Conservation (phyloP, 2,888 invertebrate species). For the Drosophila lacicola region DNA sequence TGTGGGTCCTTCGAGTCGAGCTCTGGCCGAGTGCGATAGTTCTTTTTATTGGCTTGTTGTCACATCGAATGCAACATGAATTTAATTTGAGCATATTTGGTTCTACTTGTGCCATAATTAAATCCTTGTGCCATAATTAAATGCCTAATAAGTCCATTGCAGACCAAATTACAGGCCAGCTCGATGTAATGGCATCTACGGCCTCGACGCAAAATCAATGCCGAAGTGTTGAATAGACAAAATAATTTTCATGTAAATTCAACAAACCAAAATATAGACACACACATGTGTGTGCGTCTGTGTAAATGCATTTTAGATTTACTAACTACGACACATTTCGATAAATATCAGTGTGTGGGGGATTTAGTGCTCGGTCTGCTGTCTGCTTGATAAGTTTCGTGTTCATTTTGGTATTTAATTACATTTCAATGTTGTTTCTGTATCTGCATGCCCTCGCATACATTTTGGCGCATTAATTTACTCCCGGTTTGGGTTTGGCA, state of each 20-base stretch:
- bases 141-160: slow-evolving; percentile 59
- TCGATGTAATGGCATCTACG: slow-evolving; percentile 32
- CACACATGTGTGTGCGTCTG: neutral
- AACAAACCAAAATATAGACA: slow-evolving; percentile 14
- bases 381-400: slow-evolving; percentile 50
- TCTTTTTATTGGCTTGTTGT: neutral
- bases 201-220: slow-evolving; percentile 30
- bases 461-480: slow-evolving; percentile 57
- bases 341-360: slow-evolving; percentile 47
- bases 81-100: slow-evolving; percentile 32
- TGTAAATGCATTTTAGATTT: slow-evolving; percentile 71
- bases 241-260: slow-evolving; percentile 61
- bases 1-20: neutral
- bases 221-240: slow-evolving; percentile 64
- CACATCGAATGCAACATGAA: slow-evolving; percentile 13
- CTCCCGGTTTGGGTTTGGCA: slow-evolving; percentile 36
- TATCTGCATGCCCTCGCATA: slow-evolving; percentile 28
- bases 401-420: slow-evolving; percentile 73
- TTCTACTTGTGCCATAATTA: slow-evolving; percentile 37
- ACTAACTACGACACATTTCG: slow-evolving; percentile 69
- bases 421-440: slow-evolving; percentile 72
- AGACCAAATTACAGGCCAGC: slow-evolving; percentile 51
- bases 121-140: slow-evolving; percentile 50
- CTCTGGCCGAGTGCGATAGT: neutral
- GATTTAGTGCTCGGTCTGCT: slow-evolving; percentile 4